Evolutionary conservation across 1,140 invertebrate genomes (phyloP), one percentile per base, ranked within the genome.

Genomic region (Palaemon carinicauda): DNA sequence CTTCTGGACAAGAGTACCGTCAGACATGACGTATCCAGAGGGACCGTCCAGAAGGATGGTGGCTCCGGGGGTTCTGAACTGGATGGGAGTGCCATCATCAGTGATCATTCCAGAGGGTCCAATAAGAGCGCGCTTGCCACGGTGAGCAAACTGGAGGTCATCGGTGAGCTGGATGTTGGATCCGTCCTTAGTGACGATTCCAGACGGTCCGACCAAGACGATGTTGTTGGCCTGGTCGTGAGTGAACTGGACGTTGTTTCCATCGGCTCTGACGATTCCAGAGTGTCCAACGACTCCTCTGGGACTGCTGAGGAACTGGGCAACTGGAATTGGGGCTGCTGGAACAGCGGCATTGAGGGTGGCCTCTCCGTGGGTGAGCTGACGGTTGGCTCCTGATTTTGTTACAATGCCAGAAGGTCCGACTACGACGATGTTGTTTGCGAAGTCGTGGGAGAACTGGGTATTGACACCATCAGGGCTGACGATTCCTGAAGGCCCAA

Each of bases 221-320:
- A n/a, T 27, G 4, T n/a, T 21, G n/a, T 65, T 5, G 15, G 24
- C 24, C 24, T 65, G 50, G 24, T 56, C 78, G 24, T 29, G 53
- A 41, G 53, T 56, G 54, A 80, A 33, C 80, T 82, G 80, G 19
- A 82, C 54, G 65, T 82, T 82, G 29, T 52, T 51, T 56, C 80
- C 80, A 17, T 31, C 41, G 33, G 56, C 19, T n/a, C 27, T 82
- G 56, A 82, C 51, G 7, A 52, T 31, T 12, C 80, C 80, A 19
- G 80, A 82, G 17, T 31, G 60, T 9, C 69, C 80, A 17, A 82
- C 1, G 50, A 50, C 24, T n/a, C 80, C 80, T 33, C 56, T 71
- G 17, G 21, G 60, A 3, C 50, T 41, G 10, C 50, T 41, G 29
- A 82, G 0, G 24, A 50, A 21, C 15, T 60, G 29, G n/a, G 71